phyloP scores from a whole-genome alignment of 2,797 vertebrate species.

The Siniperca obscura region DNA sequence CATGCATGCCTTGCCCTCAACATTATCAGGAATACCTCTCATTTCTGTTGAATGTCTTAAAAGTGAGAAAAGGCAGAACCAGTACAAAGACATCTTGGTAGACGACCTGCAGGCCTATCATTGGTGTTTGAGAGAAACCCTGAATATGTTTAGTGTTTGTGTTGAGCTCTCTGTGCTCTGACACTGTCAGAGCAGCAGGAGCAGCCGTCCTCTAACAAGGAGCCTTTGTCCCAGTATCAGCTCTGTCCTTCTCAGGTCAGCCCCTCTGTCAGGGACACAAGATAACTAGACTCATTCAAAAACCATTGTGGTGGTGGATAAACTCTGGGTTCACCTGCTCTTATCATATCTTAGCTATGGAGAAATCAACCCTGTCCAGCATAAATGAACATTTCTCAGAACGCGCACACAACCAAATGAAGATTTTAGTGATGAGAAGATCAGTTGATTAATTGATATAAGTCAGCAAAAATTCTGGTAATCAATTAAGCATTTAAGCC shows the following conservation, averaged over 20 bases:
- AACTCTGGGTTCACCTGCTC: conserved; percentile 40
- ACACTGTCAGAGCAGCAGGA: conserved; percentile 26
- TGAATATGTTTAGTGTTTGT: conserved; percentile 50
- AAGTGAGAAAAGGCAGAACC: conserved; percentile 20
- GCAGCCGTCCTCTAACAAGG: conserved; percentile 59
- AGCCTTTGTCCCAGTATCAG: conserved; percentile 69
- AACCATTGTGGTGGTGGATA: not conserved
- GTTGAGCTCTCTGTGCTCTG: conserved; percentile 41
- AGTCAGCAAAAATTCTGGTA: not conserved
- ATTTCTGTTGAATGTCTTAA: conserved; percentile 15
- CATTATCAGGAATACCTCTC: conserved; percentile 37
- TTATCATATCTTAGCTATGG: conserved; percentile 3
- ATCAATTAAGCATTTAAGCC: not conserved
- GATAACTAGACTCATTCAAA: conserved; percentile 39
- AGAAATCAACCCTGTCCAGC: not conserved
- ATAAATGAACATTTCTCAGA: conserved; percentile 5
- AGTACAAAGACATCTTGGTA: conserved; percentile 44
- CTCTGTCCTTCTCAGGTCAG: conserved; percentile 62
- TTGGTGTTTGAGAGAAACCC: conserved; percentile 6
- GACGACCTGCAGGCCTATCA: conserved; percentile 28
- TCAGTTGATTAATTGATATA: not conserved
- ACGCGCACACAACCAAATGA: not conserved
- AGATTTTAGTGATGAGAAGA: not conserved
- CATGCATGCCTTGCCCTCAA: not conserved
- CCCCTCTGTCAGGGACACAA: conserved; percentile 40